Evolutionary conservation across 1,140 invertebrate species (phyloP).

Genomic region (Tetraneura akinire): DNA sequence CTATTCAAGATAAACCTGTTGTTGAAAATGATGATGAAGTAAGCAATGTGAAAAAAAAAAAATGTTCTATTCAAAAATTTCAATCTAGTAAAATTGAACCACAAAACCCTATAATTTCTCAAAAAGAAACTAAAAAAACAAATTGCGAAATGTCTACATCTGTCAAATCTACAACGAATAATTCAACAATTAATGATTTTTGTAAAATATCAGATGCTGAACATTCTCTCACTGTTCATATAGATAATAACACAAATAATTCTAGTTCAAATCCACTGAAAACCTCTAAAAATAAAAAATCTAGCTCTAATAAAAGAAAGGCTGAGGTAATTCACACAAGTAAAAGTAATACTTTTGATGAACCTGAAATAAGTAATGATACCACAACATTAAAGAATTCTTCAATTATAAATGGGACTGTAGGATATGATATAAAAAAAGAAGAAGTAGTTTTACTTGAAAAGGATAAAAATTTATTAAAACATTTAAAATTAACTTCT

Average conservation of each 20-base stretch:
- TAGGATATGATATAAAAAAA: no score
- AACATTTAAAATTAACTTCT: no score
- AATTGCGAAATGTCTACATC: not conserved
- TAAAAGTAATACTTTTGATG: not conserved
- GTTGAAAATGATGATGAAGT: not conserved
- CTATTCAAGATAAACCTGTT: not conserved
- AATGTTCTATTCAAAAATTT: not conserved
- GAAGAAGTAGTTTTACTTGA: no score
- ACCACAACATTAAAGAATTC: not conserved
- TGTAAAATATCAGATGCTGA: not conserved
- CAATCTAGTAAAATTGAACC: not conserved
- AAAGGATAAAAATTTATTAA: no score
- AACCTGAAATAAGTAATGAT: not conserved
- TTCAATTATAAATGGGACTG: no score
- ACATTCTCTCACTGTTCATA: no score
- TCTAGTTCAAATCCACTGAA: not conserved
- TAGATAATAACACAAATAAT: not conserved
- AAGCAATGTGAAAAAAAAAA: slow-evolving; percentile 1
- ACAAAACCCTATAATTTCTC: not conserved
- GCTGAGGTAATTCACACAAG: not conserved
- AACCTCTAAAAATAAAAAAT: not conserved
- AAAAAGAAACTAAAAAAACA: not conserved
- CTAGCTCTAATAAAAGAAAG: not conserved
- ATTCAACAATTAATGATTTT: not conserved
- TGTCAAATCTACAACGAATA: not conserved